Conservation (phyloP, 2,113 vertebrate species). For the Antennarius striatus region DNA sequence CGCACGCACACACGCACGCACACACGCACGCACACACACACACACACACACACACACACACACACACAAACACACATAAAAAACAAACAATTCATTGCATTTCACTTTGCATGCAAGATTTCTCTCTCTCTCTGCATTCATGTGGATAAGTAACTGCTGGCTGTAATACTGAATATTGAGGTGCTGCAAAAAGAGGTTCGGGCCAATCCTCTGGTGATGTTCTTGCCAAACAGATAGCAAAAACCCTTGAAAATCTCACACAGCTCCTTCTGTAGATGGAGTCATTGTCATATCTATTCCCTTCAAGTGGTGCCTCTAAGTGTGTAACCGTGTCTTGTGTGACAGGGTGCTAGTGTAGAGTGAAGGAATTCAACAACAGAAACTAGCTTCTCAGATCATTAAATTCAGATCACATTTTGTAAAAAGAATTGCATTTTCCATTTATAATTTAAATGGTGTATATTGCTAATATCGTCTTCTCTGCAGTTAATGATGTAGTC, state of each 20-base stretch:
- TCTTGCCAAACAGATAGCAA: background rate
- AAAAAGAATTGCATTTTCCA: constrained; percentile 19
- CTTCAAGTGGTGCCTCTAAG: constrained; percentile 16
- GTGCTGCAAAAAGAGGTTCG: background rate
- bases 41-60: too few relatives aligned
- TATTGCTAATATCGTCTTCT: constrained; percentile 1
- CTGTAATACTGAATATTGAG: constrained; percentile 8
- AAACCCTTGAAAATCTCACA: constrained; percentile 22
- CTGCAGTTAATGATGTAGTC: constrained; percentile 22
- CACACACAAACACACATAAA: too few relatives aligned
- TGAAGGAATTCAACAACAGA: constrained; percentile 12
- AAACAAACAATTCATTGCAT: too few relatives aligned
- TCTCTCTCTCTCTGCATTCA: background rate
- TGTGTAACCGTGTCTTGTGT: background rate
- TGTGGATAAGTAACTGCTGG: constrained; percentile 1
- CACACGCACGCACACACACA: too few relatives aligned
- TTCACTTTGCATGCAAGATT: background rate
- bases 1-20: too few relatives aligned
- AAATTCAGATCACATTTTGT: background rate
- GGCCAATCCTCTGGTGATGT: background rate
- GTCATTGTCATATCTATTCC: constrained; percentile 10
- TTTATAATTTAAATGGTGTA: constrained; percentile 7
- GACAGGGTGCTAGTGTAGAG: background rate
- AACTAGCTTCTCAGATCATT: constrained; percentile 12
- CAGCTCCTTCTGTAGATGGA: constrained; percentile 9